Conservation (phyloP, 2,113 vertebrate genomes). For the Vulpes ferrilata region DNA sequence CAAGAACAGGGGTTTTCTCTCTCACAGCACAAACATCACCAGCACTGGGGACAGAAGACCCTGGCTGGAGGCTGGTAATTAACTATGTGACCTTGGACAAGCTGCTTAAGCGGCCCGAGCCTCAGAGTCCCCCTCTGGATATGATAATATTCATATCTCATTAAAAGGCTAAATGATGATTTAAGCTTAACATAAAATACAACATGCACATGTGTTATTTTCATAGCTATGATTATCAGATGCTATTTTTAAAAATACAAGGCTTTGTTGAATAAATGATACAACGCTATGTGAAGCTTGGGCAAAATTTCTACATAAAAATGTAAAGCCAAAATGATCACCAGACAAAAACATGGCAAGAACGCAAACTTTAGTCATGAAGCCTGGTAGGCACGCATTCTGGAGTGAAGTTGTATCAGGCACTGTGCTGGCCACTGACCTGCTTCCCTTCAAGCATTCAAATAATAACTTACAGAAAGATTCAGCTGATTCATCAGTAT, state of each 20-base stretch:
- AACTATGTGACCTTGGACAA: not conserved
- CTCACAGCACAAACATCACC: not conserved
- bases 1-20: not conserved
- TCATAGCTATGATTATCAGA: not conserved
- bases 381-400: accelerated
- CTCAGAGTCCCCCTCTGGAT: not conserved
- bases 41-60: not conserved
- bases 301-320: not conserved
- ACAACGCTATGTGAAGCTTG: not conserved
- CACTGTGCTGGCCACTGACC: too few species aligned
- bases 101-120: not conserved
- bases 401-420: accelerated
- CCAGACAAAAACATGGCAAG: not conserved
- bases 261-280: not conserved
- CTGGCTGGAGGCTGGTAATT: not conserved
- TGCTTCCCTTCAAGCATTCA: not conserved
- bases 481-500: not conserved
- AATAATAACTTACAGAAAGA: not conserved
- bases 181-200: not conserved
- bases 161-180: not conserved
- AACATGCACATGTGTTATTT: not conserved
- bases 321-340: not conserved
- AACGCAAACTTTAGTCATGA: not conserved
- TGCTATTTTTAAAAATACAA: not conserved
- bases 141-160: not conserved